Evolutionary conservation across 2,113 vertebrate species (phyloP), one percentile per base, ranked within the genome.

Genomic region (Tragelaphus imberbis): DNA sequence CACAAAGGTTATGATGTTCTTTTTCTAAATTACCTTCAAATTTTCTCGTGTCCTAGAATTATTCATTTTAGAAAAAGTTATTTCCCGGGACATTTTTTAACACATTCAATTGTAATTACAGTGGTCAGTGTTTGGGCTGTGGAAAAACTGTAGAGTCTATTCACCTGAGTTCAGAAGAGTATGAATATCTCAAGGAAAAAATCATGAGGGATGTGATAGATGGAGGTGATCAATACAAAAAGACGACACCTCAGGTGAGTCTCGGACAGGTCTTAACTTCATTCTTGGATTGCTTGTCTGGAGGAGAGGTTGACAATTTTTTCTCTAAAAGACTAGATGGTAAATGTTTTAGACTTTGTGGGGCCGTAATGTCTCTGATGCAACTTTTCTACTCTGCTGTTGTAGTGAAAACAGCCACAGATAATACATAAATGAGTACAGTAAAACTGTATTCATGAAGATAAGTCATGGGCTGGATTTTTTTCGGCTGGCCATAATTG

Each of bases 161-260:
- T 98, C 97, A 99, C 47, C 98, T 99, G 98, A 99, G 97, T 0
- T 92, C 98, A 89, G 99, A 99, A 95, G 99, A 99, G 47, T 99
- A 99, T 97, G 97, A 95, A 6, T 97, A 98, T 92, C 99, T 99
- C 88, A 99, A 99, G n/a, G 98, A 98, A 96, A 98, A 95, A 97
- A 98, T 99, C 98, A 99, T 99, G 98, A 98, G 40, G 1, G 99
- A 99, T 0, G 98, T 99, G 96, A 99, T 99, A 88, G 98, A 99
- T 94, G 99, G 99, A 28, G 97, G 44, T 51, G 99, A 99, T 93
- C 98, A 99, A 88, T 99, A 99, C 56, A 99, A 98, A 23, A 99
- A 99, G 98, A 99, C 99, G 7, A 99, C 99, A 55, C 99, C 99
- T 14, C 90, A 99, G 99, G 99, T 99, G 81, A 91, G 98, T 95